These are phyloP conservation scores for Tokudaia tokunoshimensis DNA, from an alignment of 2,797 vertebrate species.

Conservation along the genomic window DNA sequence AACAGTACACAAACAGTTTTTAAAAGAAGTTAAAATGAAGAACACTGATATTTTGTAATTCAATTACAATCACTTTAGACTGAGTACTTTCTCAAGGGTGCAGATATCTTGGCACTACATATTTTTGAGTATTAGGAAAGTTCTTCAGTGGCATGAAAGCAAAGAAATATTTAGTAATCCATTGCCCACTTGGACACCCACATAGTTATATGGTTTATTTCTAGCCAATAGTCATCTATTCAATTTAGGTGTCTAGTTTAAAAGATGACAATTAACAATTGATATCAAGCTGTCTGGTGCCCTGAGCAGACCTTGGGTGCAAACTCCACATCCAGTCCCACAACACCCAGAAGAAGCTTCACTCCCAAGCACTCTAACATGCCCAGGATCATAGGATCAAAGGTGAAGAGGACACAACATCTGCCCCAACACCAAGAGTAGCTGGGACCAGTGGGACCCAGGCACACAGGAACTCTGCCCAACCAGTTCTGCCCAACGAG, in stretches of 20 bases:
- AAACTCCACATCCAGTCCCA: no score
- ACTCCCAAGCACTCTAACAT: no score
- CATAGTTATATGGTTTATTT: slow-evolving; percentile 88
- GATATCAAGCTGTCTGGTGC: slow-evolving; percentile 88
- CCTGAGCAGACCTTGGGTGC: no score
- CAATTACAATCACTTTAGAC: slow-evolving; percentile 4
- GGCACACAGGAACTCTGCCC: no score
- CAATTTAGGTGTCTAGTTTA: slow-evolving; percentile 91
- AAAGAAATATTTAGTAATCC: slow-evolving; percentile 87
- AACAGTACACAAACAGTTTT: not conserved
- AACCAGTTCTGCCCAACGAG: no score
- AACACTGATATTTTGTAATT: not conserved
- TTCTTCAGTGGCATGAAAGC: slow-evolving; percentile 65
- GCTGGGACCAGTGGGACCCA: no score
- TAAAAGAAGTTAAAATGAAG: not conserved
- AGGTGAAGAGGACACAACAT: no score
- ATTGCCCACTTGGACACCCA: slow-evolving; percentile 75
- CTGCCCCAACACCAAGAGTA: no score
- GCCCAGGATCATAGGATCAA: no score
- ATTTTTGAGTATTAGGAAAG: not conserved
- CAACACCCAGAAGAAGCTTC: no score
- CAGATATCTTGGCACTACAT: not conserved
- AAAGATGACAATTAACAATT: slow-evolving; percentile 97
- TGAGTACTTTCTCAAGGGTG: not conserved
- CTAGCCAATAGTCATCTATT: slow-evolving; percentile 86